Evolutionary conservation across 1,140 invertebrate genomes (phyloP).

Genomic region (Arion vulgaris): DNA sequence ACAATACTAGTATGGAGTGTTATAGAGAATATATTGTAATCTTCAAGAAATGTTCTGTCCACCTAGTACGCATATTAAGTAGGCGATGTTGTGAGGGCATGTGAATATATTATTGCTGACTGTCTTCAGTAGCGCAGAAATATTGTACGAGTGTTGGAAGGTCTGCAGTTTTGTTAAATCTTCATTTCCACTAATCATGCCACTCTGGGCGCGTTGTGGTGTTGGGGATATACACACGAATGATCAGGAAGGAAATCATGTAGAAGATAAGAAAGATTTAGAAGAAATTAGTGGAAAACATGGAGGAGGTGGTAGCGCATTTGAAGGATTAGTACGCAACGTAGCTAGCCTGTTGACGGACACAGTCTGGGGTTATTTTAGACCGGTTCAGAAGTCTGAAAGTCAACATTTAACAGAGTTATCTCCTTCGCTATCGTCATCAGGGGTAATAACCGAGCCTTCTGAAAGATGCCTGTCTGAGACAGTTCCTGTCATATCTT

Average conservation of each 20-base stretch:
- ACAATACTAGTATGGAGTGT: too few relatives aligned
- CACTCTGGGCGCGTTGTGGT: conserved; percentile 2
- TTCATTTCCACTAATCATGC: not conserved
- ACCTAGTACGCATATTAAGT: too few relatives aligned
- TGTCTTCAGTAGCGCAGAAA: too few relatives aligned
- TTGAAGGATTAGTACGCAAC: conserved; percentile 2
- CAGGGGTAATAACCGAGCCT: not conserved
- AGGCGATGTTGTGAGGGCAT: too few relatives aligned
- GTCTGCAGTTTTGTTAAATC: too few relatives aligned
- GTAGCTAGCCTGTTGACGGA: conserved; percentile 6
- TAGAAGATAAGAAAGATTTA: not conserved
- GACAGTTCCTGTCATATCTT: not conserved
- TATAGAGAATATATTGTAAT: too few relatives aligned
- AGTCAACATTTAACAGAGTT: not conserved
- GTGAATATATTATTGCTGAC: too few relatives aligned
- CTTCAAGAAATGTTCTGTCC: too few relatives aligned
- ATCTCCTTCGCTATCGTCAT: not conserved
- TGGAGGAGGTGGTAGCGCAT: not conserved
- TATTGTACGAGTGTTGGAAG: too few relatives aligned
- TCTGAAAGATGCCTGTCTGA: not conserved
- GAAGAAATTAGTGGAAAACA: not conserved
- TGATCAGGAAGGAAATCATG: not conserved
- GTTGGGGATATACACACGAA: not conserved
- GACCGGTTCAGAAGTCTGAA: not conserved
- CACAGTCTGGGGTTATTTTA: conserved; percentile 1